Conservation (phyloP, 2,113 vertebrate genomes). For the Nettapus auritus region DNA sequence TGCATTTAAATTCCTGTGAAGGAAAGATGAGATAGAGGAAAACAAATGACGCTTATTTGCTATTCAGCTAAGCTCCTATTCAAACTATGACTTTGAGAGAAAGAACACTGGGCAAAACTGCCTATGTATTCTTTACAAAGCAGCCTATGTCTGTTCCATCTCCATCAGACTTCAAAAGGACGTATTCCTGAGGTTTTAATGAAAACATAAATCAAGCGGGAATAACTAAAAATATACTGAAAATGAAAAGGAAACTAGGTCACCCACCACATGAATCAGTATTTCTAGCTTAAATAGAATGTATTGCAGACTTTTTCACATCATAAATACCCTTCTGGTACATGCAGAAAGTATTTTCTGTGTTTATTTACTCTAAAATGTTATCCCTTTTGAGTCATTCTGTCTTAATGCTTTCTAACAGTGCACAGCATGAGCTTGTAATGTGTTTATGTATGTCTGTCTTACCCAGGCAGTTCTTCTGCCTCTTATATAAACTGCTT, state of each 20-base stretch:
- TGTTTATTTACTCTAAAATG: neutral
- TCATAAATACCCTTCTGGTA: slow-evolving; percentile 28
- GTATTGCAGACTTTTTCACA: neutral
- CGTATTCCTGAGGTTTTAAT: slow-evolving; percentile 59
- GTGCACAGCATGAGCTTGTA: neutral
- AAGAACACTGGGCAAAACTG: neutral
- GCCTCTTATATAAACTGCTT: neutral
- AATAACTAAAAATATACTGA: slow-evolving; percentile 55
- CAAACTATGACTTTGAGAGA: slow-evolving; percentile 27
- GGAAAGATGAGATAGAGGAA: slow-evolving; percentile 70
- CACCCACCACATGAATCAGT: slow-evolving; percentile 3
- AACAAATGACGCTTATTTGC: slow-evolving; percentile 72
- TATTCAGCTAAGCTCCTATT: slow-evolving; percentile 61
- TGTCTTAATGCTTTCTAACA: neutral
- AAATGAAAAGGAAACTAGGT: slow-evolving; percentile 65
- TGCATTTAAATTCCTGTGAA: slow-evolving; percentile 76
- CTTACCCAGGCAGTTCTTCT: neutral
- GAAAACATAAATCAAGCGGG: slow-evolving; percentile 72
- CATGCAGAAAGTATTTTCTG: neutral
- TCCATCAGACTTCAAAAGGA: slow-evolving; percentile 35
- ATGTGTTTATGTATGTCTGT: neutral
- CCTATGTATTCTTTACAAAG: slow-evolving; percentile 1
- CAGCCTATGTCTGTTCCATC: slow-evolving; percentile 29
- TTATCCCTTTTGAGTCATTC: neutral
- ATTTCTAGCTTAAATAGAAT: neutral